Conservation (phyloP, 1,140 invertebrate species). For the Cyphomyrmex costatus region DNA sequence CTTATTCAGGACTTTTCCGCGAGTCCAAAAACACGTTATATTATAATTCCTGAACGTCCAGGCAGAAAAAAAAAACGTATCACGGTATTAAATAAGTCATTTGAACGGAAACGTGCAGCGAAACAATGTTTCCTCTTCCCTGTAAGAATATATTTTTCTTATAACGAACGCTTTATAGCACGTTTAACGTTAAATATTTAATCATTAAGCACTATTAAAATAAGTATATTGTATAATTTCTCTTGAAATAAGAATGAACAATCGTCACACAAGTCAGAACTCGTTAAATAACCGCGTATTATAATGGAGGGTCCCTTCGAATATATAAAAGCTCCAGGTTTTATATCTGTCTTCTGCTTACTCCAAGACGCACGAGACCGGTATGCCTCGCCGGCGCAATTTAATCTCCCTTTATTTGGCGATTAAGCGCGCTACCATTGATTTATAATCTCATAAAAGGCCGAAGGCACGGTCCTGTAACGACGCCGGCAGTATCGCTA, state of each 20-base stretch:
- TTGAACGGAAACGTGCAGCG: neutral
- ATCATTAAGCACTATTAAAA: neutral
- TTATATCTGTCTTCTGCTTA: conserved; percentile 48
- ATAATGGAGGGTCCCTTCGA: neutral
- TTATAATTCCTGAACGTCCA: neutral
- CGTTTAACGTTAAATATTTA: conserved; percentile 12
- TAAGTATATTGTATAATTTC: neutral
- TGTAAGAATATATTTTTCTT: neutral
- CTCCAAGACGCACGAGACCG: conserved; percentile 49
- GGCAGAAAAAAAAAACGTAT: conserved; percentile 1
- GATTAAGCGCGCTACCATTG: conserved; percentile 77
- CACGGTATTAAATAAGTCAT: conserved; percentile 9
- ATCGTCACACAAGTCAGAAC: conserved; percentile 12
- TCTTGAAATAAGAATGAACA: conserved; percentile 7
- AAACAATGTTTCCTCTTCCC: neutral
- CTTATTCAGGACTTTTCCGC: neutral
- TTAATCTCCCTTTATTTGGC: conserved; percentile 77
- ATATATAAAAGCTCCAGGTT: conserved; percentile 53
- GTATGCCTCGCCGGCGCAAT: conserved; percentile 64
- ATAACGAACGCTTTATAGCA: neutral
- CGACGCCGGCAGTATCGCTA: conserved; percentile 56
- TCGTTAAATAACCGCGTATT: conserved; percentile 46
- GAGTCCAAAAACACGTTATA: neutral
- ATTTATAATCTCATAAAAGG: conserved; percentile 81
- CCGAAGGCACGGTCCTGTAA: conserved; percentile 62